Evolutionary conservation across 2,888 invertebrate genomes (phyloP), one percentile per base, ranked within the genome.

Genomic region (Philhelius pedissequus): DNA sequence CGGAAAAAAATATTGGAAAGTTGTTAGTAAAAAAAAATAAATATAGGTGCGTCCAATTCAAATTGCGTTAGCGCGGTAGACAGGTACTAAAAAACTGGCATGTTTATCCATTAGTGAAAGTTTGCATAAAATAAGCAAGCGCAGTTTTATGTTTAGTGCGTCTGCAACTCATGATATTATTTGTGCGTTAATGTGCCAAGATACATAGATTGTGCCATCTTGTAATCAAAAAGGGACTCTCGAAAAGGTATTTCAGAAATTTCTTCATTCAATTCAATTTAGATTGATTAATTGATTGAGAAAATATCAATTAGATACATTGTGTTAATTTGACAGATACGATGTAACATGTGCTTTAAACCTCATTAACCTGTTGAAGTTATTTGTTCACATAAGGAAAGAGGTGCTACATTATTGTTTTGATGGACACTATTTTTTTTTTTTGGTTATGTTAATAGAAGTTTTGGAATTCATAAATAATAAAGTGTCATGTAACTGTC

Each of bases 21-120:
- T 83, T 79, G 79, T 79, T 70, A 79, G 69, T 78, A 27, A 64
- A 7, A 18, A 64, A n/a, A 43, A 45, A 62, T 43, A 79, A 79
- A 75, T 69, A 69, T 70, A 83, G 79, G 83, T 79, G 83, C 83
- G 83, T 83, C 79, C 79, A 75, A 74, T 75, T 75, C 74, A 58
- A 74, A 78, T 79, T 79, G 83, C 79, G 74, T 74, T 83, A 83
- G 74, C 78, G 22, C 43, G 3, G 9, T 20, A 45, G 43, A 50
- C 70, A 50, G 58, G 54, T 73, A 40, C 32, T 22, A 64, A 64
- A 64, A 64, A 22, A n/a, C 64, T 64, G 64, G 64, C 64, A 64
- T 43, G 22, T 32, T 79, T 70, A 58, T 64, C 64, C 50, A 70
- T 43, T 58, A 79, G 83, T 83, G 83, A 83, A 83, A 83, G 83